A percentile compares a stretch with the other conserved stretches of the same genome.
Conservation (phyloP, 1,140 invertebrate genomes). For the Drosophila albomicans region DNA sequence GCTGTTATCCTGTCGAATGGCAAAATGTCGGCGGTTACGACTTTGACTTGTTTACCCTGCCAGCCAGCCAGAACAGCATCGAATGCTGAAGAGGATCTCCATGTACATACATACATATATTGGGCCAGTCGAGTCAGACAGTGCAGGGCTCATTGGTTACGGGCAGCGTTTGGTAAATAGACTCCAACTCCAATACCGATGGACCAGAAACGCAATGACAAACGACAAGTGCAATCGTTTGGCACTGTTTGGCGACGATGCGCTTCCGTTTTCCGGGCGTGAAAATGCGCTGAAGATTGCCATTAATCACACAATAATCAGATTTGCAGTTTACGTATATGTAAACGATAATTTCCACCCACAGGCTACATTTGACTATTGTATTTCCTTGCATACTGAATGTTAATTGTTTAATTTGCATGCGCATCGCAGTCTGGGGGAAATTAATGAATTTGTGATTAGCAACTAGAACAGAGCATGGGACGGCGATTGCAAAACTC, state of each 20-base stretch:
- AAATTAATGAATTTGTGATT: constrained; percentile 52
- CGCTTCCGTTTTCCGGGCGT: constrained; percentile 39
- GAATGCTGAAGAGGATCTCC: constrained; percentile 10
- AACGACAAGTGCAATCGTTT: constrained; percentile 45
- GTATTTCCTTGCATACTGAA: constrained; percentile 10
- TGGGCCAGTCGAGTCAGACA: constrained; percentile 6
- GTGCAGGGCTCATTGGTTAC: constrained; percentile 54
- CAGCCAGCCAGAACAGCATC: constrained; percentile 7
- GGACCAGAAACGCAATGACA: constrained; percentile 39
- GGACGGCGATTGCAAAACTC: constrained; percentile 6
- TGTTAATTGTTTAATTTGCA: constrained; percentile 58
- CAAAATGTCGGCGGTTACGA: constrained; percentile 52
- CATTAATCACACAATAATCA: constrained; percentile 19
- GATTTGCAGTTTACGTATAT: neutral
- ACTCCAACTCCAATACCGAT: constrained; percentile 27
- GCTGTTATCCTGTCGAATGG: constrained; percentile 23
- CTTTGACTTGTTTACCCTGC: constrained; percentile 53
- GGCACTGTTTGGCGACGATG: constrained; percentile 31
- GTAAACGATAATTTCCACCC: constrained; percentile 1
- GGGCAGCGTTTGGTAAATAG: constrained; percentile 48
- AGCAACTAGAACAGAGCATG: neutral
- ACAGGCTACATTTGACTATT: neutral
- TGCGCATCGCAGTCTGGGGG: constrained; percentile 2
- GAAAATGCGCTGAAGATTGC: constrained; percentile 13
- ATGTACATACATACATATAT: neutral